Conservation (phyloP, 2,888 invertebrate species). For the Eristalis arbustorum region DNA sequence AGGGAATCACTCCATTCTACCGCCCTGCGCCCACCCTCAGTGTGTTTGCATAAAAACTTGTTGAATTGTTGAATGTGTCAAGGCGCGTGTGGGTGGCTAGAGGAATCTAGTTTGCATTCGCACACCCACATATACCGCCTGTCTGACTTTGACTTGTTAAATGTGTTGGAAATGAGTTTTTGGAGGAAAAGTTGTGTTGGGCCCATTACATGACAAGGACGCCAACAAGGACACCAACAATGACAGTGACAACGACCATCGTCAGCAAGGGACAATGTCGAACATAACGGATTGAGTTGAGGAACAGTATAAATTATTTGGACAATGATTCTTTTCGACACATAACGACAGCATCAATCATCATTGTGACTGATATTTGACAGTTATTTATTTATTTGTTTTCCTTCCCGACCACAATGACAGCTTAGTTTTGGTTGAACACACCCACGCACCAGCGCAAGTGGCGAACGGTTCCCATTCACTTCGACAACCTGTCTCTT, state of each 20-base stretch:
- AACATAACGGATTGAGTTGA: neutral
- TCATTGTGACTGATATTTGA: constrained; percentile 6
- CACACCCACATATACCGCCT: neutral
- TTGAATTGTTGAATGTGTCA: constrained; percentile 59
- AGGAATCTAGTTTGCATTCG: constrained; percentile 48
- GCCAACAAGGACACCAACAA: too few species aligned
- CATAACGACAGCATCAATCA: constrained; percentile 48
- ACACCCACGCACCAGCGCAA: neutral
- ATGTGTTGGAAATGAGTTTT: constrained; percentile 33
- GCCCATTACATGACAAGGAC: neutral
- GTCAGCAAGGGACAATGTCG: neutral
- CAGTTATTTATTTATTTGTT: neutral
- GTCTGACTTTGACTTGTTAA: constrained; percentile 35
- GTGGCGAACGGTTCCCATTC: too few species aligned
- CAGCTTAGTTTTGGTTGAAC: neutral
- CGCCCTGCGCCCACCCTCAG: neutral
- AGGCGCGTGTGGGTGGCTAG: neutral
- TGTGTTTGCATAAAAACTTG: constrained; percentile 59
- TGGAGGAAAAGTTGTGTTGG: neutral
- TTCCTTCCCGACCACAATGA: neutral
- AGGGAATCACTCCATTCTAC: neutral
- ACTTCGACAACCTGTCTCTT: neutral
- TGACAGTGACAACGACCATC: neutral
- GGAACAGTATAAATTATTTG: constrained; percentile 16
- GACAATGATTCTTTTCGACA: constrained; percentile 15